These are phyloP conservation scores for Perccottus glenii DNA, from an alignment of 2,113 vertebrate genomes.

Conservation along the genomic window DNA sequence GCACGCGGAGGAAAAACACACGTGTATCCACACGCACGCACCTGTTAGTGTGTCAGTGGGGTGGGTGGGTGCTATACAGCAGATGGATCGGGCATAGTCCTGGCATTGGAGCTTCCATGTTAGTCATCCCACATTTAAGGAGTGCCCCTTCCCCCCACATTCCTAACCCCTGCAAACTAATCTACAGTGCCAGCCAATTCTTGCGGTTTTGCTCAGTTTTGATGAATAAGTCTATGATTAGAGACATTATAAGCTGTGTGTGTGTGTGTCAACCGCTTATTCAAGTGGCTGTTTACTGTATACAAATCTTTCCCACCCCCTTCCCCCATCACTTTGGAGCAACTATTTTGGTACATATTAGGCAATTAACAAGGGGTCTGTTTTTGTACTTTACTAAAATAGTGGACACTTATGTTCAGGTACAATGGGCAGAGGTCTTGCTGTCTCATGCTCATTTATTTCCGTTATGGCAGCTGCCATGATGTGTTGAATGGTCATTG, in stretches of 20 bases:
- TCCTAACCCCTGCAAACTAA: slow-evolving; percentile 79
- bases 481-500: too few species aligned
- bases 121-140: slow-evolving; percentile 52
- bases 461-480: too few species aligned
- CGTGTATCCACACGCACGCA: slow-evolving; percentile 58
- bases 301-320: slow-evolving; percentile 28
- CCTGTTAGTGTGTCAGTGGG: slow-evolving; percentile 68
- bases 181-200: slow-evolving; percentile 76
- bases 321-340: too few species aligned
- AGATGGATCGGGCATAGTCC: slow-evolving; percentile 74
- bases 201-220: slow-evolving; percentile 76
- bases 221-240: slow-evolving; percentile 84
- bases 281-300: slow-evolving; percentile 51
- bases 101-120: slow-evolving; percentile 52
- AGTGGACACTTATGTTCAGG: too few species aligned
- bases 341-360: neutral
- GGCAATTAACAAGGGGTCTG: neutral
- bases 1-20: slow-evolving; percentile 41
- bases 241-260: slow-evolving; percentile 76
- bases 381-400: too few species aligned
- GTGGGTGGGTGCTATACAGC: slow-evolving; percentile 55
- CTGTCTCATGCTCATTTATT: too few species aligned
- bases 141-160: slow-evolving; percentile 49
- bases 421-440: too few species aligned
- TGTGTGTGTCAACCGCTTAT: slow-evolving; percentile 44